Conservation (phyloP, 92 coral and sea anemone species). For the Scolanthus callimorphus region DNA sequence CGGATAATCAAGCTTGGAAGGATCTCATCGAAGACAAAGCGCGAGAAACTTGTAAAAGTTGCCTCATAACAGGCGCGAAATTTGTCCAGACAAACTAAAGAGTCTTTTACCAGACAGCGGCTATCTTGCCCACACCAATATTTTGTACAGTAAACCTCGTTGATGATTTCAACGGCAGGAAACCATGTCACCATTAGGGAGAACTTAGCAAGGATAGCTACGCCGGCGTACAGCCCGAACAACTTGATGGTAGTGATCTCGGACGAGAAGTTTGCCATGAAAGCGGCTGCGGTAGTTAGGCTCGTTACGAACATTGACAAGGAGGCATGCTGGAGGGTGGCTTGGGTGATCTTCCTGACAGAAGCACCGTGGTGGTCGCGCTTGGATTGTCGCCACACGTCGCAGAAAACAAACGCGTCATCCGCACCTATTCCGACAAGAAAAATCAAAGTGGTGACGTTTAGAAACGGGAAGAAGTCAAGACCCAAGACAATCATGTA, state of each 20-base stretch:
- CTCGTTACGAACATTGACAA: slow-evolving; percentile 99
- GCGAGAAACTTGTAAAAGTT: slow-evolving; percentile 43
- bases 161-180: slow-evolving; percentile 92
- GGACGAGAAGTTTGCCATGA: slow-evolving; percentile 89
- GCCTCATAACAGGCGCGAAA: slow-evolving; percentile 33
- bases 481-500: slow-evolving; percentile 75
- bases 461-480: slow-evolving; percentile 88
- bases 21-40: slow-evolving; percentile 55
- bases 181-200: slow-evolving; percentile 98
- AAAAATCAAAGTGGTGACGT: slow-evolving; percentile 83
- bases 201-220: slow-evolving; percentile 89
- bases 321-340: slow-evolving; percentile 86
- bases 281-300: slow-evolving; percentile 92
- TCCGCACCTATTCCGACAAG: slow-evolving; percentile 98
- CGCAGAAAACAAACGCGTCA: slow-evolving; percentile 95
- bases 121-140: slow-evolving; percentile 5
- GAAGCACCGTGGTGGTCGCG: slow-evolving; percentile 60
- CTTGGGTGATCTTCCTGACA: slow-evolving; percentile 64
- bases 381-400: slow-evolving; percentile 91
- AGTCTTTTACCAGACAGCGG: not conserved
- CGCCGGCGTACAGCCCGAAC: slow-evolving; percentile 93
- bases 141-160: slow-evolving; percentile 55
- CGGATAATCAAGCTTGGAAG: slow-evolving; percentile 68
- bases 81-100: slow-evolving; percentile 1
- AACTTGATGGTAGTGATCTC: slow-evolving; percentile 92